Conservation (phyloP, 2,797 vertebrate genomes). For the Rhinella marina region DNA sequence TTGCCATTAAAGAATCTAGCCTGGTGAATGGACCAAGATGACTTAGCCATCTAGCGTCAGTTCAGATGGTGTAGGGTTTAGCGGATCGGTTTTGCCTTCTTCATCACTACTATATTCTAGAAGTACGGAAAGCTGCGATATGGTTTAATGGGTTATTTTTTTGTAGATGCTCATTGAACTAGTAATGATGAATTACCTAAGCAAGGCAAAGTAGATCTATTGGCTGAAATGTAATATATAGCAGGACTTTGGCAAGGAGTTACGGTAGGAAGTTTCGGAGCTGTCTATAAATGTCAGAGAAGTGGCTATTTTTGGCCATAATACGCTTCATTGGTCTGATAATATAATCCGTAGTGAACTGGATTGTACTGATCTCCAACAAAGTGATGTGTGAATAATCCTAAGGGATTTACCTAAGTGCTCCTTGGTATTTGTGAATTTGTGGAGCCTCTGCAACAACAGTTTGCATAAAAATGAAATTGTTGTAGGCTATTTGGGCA, state of each 20-base stretch:
- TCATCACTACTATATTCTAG: not conserved
- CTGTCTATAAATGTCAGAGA: not conserved
- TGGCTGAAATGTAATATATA: not conserved
- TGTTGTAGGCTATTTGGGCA: not conserved
- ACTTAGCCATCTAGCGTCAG: not conserved
- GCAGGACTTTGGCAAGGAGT: not conserved
- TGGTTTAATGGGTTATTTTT: not conserved
- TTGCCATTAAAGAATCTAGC: not conserved
- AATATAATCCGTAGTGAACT: conserved; percentile 47
- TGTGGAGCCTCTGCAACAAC: not conserved
- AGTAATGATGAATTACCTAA: not conserved
- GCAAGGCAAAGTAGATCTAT: not conserved
- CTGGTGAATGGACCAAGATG: not conserved
- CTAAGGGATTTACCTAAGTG: conserved; percentile 27
- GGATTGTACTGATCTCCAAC: conserved; percentile 40
- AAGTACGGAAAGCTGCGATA: not conserved
- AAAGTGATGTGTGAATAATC: conserved; percentile 50
- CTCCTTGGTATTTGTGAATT: conserved; percentile 20
- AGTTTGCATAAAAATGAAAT: not conserved
- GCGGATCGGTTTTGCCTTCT: not conserved
- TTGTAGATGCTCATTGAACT: not conserved
- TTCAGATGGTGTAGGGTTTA: not conserved
- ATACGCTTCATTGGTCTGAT: conserved; percentile 44
- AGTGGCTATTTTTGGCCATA: conserved; percentile 30
- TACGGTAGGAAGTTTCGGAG: not conserved